Conservation (phyloP, 2,888 invertebrate species). For the Uropetala carovei region DNA sequence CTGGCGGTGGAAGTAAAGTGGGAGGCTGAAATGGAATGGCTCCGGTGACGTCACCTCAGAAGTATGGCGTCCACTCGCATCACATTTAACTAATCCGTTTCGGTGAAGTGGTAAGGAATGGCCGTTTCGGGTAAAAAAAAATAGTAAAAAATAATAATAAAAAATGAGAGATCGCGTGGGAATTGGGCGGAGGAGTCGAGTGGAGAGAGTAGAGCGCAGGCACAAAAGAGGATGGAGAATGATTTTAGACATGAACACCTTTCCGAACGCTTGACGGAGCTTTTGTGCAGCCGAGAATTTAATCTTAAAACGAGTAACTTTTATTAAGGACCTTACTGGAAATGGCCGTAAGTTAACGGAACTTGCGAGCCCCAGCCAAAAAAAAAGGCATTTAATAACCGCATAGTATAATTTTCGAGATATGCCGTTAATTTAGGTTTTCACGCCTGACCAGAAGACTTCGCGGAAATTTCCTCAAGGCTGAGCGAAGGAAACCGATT, state of each 20-base stretch:
- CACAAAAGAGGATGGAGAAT: neutral
- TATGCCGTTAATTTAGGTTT: too few species aligned
- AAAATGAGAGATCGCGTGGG: neutral
- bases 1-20: neutral
- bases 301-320: too few species aligned
- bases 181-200: neutral
- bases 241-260: neutral
- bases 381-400: too few species aligned
- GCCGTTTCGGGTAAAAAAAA: neutral
- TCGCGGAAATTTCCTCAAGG: too few species aligned
- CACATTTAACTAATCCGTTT: slow-evolving; percentile 6
- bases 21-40: neutral
- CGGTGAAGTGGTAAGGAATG: neutral
- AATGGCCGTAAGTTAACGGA: too few species aligned
- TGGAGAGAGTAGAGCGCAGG: neutral
- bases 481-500: too few species aligned
- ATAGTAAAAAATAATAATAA: too few species aligned
- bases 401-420: too few species aligned
- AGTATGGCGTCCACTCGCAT: slow-evolving; percentile 19
- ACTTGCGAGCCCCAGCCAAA: too few species aligned
- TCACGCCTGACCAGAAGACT: too few species aligned
- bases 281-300: too few species aligned
- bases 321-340: too few species aligned
- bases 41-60: slow-evolving; percentile 7
- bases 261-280: neutral